phyloP scores from a whole-genome alignment of 2,797 vertebrate genomes.

The Leontocebus nigricollis region DNA sequence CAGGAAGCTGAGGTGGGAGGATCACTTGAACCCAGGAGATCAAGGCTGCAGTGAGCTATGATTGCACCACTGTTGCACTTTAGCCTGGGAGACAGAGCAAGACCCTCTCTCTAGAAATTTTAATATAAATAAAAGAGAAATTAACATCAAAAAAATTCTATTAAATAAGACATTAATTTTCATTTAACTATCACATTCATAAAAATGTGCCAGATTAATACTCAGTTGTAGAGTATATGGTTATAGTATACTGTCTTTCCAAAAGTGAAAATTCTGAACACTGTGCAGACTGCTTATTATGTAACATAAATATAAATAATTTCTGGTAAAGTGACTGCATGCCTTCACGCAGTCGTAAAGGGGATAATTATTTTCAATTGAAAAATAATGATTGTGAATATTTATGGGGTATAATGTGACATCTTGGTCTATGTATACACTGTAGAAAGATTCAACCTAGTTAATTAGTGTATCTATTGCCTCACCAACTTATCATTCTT shows the following conservation, averaged over 20 bases:
- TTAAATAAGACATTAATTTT: constrained; percentile 8
- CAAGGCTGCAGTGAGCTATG: not conserved
- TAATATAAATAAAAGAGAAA: not conserved
- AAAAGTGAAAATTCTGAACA: constrained; percentile 36
- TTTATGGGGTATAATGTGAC: not conserved
- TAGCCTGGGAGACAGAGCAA: not conserved
- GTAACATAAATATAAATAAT: not conserved
- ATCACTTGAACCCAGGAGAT: not conserved
- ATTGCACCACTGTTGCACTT: too few species aligned
- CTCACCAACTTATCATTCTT: not conserved
- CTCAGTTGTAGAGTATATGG: not conserved
- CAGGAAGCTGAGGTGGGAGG: not conserved
- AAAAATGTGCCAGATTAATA: constrained; percentile 1
- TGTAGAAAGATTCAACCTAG: not conserved
- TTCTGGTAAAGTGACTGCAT: not conserved
- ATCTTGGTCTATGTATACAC: not conserved
- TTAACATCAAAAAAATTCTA: not conserved
- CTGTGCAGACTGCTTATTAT: not conserved
- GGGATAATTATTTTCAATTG: not conserved
- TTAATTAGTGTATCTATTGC: not conserved
- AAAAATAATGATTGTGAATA: not conserved
- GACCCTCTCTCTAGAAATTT: not conserved
- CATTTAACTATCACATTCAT: not conserved
- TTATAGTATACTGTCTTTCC: not conserved
- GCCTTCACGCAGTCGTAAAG: not conserved